These are phyloP conservation scores for Callionymus lyra DNA, from an alignment of 2,113 vertebrate genomes.

Conservation along the genomic window DNA sequence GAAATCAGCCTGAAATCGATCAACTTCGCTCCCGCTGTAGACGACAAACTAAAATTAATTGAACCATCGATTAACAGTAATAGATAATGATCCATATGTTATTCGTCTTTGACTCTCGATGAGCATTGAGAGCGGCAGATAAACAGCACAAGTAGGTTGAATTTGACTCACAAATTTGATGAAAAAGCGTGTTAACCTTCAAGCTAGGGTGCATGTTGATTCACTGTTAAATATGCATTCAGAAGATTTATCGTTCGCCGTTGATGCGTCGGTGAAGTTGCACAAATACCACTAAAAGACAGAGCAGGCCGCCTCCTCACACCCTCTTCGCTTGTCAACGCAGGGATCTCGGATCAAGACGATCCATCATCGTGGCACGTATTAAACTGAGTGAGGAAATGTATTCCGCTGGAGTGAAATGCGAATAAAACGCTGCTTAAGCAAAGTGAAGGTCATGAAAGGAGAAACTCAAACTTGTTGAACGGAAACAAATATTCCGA, in stretches of 20 bases:
- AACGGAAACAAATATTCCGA: too few species aligned
- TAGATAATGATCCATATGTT: too few species aligned
- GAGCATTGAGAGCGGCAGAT: too few species aligned
- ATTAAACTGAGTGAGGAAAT: conserved; percentile 59
- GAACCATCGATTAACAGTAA: too few species aligned
- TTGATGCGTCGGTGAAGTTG: conserved; percentile 37
- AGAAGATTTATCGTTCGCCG: conserved; percentile 59
- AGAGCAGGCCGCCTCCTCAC: conserved; percentile 7
- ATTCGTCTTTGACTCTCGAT: too few species aligned
- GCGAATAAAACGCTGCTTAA: conserved; percentile 59
- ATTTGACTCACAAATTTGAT: conserved; percentile 56
- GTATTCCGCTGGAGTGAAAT: conserved; percentile 43
- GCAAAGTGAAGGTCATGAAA: conserved; percentile 55
- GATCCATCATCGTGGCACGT: conserved; percentile 65
- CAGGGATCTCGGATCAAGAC: conserved; percentile 57
- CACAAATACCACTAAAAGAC: conserved; percentile 37
- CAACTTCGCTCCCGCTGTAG: too few species aligned
- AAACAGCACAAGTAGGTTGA: conserved; percentile 1
- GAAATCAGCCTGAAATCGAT: too few species aligned
- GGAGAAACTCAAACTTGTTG: conserved; percentile 20
- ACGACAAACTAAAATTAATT: too few species aligned
- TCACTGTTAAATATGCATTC: conserved; percentile 59
- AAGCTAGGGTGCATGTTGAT: conserved; percentile 51
- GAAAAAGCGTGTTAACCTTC: conserved; percentile 58
- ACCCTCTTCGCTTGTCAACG: conserved; percentile 42